These are phyloP conservation scores for Drosophila nebulosa DNA, from an alignment of 1,140 invertebrate species.

Conservation along the genomic window DNA sequence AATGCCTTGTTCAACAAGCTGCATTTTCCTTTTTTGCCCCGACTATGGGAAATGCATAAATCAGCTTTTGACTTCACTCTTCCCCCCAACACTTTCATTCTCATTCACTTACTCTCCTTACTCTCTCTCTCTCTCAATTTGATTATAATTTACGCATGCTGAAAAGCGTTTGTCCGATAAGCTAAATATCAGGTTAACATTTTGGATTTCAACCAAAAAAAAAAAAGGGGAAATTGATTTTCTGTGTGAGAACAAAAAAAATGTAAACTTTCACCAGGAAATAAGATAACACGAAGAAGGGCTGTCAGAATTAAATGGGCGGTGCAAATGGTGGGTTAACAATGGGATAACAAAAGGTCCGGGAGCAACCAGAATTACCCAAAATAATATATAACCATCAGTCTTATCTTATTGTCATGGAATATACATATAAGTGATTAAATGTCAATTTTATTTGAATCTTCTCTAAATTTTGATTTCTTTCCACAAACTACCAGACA, in stretches of 20 bases:
- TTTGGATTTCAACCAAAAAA: conserved; percentile 5
- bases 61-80: conserved; percentile 51
- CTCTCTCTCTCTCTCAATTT: conserved; percentile 51
- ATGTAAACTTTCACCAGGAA: neutral
- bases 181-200: conserved; percentile 69
- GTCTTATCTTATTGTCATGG: no score
- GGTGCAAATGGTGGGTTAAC: neutral
- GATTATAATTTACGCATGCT: conserved; percentile 68
- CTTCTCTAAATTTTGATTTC: no score
- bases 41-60: conserved; percentile 64
- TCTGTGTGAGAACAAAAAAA: conserved; percentile 52
- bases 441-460: no score
- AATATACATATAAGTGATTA: no score
- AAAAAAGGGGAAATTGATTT: conserved; percentile 45
- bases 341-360: neutral
- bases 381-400: no score
- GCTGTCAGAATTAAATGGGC: neutral
- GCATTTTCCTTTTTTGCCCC: conserved; percentile 6
- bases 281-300: neutral
- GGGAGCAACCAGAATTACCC: no score
- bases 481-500: no score
- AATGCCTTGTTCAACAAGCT: conserved; percentile 27
- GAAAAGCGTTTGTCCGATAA: conserved; percentile 15
- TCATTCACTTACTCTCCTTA: neutral
- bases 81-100: conserved; percentile 11